Percentiles rank a stretch among this genome's conserved stretches.
phyloP scores from a whole-genome alignment of 2,797 vertebrate species.

The Hephaestus fuliginosus region DNA sequence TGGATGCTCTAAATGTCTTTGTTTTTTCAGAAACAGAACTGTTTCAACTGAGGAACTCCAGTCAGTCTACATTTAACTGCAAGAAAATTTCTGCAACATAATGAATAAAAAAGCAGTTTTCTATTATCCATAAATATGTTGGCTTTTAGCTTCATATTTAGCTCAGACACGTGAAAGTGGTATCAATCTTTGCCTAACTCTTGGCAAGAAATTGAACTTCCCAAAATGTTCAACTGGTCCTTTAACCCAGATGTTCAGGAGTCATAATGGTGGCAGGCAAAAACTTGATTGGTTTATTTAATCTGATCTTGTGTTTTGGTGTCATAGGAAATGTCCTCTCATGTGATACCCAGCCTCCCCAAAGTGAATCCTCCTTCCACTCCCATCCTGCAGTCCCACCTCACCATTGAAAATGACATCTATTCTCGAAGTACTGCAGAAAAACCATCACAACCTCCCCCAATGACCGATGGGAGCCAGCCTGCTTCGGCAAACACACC shows the following conservation, averaged over 20 bases:
- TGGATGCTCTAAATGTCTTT: neutral
- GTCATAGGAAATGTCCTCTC: constrained; percentile 44
- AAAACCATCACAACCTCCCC: neutral
- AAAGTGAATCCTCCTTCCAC: constrained; percentile 1
- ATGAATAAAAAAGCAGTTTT: neutral
- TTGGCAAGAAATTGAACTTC: neutral
- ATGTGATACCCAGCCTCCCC: constrained; percentile 31
- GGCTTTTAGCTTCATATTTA: neutral
- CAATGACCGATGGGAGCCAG: neutral
- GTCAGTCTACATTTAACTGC: neutral
- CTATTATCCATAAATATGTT: too few species aligned
- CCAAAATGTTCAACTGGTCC: neutral
- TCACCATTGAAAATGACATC: constrained; percentile 4
- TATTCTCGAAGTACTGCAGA: neutral
- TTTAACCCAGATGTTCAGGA: neutral
- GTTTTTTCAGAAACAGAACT: neutral
- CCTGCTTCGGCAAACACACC: neutral
- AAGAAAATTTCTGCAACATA: neutral
- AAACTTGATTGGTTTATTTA: neutral
- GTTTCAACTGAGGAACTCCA: neutral
- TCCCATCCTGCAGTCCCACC: neutral
- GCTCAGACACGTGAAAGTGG: neutral
- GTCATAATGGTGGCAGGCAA: neutral
- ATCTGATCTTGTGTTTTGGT: constrained; percentile 28
- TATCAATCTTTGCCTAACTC: neutral